Base-by-base conservation (phyloP, 2,113 vertebrate genomes). In the Catharus bicknelli region DNA sequence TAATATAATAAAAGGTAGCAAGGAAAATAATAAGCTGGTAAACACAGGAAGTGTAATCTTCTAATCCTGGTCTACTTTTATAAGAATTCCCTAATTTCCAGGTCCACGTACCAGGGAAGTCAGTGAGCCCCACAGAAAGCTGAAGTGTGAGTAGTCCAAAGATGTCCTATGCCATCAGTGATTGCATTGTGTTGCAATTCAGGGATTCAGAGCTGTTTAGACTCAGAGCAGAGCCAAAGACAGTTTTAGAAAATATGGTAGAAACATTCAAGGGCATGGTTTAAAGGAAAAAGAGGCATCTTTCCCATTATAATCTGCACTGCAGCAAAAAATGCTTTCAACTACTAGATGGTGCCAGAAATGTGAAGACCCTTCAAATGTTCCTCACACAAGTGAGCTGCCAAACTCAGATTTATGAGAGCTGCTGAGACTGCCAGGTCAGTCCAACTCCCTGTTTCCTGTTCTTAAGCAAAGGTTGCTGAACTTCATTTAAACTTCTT, bases 401-500 rank as follows among this genome's bases (percentile, higher is more conserved):
- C 74, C 78, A 94, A 91, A 42, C 11, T 20, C 53, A 95, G 66
- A 84, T 63, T 81, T 83, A 7, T 23, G 75, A 36, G 74, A 72
- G 77, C 10, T 89, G 90, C 10, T 63, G 42, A 83, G 48, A 30
- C 64, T 88, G 83, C 72, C 77, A 78, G 74, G 70, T 64, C 85
- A 82, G 74, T 50, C 81, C 70, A 82, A 19, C 57, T 78, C 82
- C 62, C 57, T 38, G 27, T 74, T 91, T 81, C 90, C 61, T 86
- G 66, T 66, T 89, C 76, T 78, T 50, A 91, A 84, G 58, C 61
- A 95, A 85, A 91, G 64, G 68, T 11, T 83, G 61, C 51, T 86
- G 81, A 91, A 86, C 72, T 82, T 69, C 74, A 69, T 77, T 88
- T 90, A 74, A 94, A 94, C 70, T 50, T 19, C 54, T 70, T 16